Evolutionary conservation across 2,888 invertebrate species (phyloP).

Genomic region (Ditula angustiorana): DNA sequence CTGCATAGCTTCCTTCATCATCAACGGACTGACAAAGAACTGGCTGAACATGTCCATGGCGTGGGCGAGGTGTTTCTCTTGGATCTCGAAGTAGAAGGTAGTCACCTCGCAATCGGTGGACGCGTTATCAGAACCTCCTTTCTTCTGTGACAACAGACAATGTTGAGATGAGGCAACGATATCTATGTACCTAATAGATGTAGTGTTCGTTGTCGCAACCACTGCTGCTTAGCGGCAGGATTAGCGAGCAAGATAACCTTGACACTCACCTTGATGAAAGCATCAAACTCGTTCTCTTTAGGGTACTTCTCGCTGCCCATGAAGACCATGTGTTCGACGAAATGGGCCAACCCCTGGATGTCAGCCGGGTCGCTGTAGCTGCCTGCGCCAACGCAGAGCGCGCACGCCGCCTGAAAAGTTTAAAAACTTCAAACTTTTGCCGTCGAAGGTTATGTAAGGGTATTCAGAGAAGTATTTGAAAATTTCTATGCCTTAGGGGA

Average conservation of each 20-base stretch:
- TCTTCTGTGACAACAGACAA: constrained; percentile 78
- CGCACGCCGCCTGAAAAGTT: constrained; percentile 89
- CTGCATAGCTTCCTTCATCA: constrained; percentile 93
- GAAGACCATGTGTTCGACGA: constrained; percentile 96
- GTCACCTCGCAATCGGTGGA: constrained; percentile 95
- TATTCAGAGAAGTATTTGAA: too few relatives aligned
- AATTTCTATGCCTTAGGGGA: too few relatives aligned
- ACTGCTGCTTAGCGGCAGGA: too few relatives aligned
- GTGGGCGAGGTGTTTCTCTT: constrained; percentile 90
- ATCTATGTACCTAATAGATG: too few relatives aligned
- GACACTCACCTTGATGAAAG: constrained; percentile 87
- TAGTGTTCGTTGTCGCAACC: too few relatives aligned
- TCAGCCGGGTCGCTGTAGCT: constrained; percentile 91
- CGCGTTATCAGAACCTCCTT: constrained; percentile 95
- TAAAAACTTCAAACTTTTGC: too few relatives aligned
- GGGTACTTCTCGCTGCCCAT: constrained; percentile 97
- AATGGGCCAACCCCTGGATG: constrained; percentile 93
- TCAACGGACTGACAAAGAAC: constrained; percentile 94
- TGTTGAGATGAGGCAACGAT: too few relatives aligned
- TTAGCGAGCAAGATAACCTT: neutral
- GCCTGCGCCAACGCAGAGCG: constrained; percentile 91
- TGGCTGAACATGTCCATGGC: constrained; percentile 95
- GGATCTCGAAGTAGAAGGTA: constrained; percentile 95
- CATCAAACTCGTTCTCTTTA: constrained; percentile 93
- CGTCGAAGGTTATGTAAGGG: too few relatives aligned